A percentile compares a stretch with the other conserved stretches of the same genome.
Evolutionary conservation across 2,888 invertebrate genomes (phyloP).

Genomic region (Furcula furcula): DNA sequence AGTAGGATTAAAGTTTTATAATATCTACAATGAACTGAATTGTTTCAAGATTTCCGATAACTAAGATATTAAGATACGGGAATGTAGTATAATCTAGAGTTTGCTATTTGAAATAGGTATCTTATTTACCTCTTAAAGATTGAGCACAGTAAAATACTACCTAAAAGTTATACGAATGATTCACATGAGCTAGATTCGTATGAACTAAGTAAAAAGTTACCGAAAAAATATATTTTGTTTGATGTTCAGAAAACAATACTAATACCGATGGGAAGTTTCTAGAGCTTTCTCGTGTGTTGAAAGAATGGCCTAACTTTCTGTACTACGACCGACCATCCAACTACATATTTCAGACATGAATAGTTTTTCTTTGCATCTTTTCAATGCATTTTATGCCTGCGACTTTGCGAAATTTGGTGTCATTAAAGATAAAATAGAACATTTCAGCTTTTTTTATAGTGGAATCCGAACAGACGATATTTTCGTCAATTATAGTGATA

Average conservation of each 20-base stretch:
- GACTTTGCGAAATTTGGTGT: no score
- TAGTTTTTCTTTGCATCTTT: neutral
- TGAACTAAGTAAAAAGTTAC: constrained; percentile 3
- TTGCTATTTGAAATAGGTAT: constrained; percentile 11
- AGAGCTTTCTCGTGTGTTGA: constrained; percentile 9
- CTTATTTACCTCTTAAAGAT: constrained; percentile 12
- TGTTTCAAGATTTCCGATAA: no score
- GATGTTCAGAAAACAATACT: constrained; percentile 8
- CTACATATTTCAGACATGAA: neutral
- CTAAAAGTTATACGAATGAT: constrained; percentile 1
- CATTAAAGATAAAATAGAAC: no score
- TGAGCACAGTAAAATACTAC: constrained; percentile 9
- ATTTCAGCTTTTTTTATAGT: no score
- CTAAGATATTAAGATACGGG: neutral
- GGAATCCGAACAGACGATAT: no score
- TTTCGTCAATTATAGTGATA: no score
- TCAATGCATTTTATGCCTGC: neutral
- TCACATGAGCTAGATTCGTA: constrained; percentile 3
- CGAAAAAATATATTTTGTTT: constrained; percentile 8
- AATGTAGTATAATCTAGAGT: constrained; percentile 7
- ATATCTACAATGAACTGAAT: constrained; percentile 7
- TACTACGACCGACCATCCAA: neutral
- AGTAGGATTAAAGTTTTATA: no score
- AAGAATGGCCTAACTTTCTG: constrained; percentile 8
- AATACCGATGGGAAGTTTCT: constrained; percentile 11